Evolutionary conservation across 2,797 vertebrate species (phyloP).

Genomic region (Buceros bicornis): DNA sequence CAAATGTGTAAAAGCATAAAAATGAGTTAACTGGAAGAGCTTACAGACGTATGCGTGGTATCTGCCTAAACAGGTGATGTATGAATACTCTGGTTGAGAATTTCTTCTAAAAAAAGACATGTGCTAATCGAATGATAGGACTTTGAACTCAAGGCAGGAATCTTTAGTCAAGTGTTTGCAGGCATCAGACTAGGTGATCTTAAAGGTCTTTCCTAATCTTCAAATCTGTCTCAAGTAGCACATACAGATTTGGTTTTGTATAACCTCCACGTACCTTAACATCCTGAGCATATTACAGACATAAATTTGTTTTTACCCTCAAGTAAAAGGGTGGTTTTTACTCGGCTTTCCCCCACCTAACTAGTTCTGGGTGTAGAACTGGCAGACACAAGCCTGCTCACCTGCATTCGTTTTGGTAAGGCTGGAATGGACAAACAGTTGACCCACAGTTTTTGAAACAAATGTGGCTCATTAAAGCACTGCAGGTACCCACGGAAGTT

Average conservation of each 20-base stretch:
- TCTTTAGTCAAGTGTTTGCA: not conserved
- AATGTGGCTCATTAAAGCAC: not conserved
- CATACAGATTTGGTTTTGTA: not conserved
- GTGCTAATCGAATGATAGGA: not conserved
- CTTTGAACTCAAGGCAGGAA: not conserved
- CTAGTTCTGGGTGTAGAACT: not conserved
- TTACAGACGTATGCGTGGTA: not conserved
- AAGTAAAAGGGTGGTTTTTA: not conserved
- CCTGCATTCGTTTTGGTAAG: not conserved
- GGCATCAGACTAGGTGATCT: not conserved
- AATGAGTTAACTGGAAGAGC: not conserved
- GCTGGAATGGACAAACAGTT: not conserved
- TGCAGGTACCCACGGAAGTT: not conserved
- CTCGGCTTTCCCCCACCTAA: not conserved
- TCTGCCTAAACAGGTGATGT: not conserved
- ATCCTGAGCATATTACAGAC: not conserved
- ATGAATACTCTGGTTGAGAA: accelerated
- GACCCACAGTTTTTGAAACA: not conserved
- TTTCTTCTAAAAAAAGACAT: not conserved
- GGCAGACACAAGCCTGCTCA: not conserved
- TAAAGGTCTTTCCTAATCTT: not conserved
- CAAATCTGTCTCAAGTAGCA: not conserved
- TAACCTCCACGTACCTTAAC: not conserved
- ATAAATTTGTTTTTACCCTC: not conserved
- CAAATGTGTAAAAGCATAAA: not conserved